Evolutionary conservation across 2,113 vertebrate genomes (phyloP), one percentile per base, ranked within the genome.

Genomic region (Setophaga coronata): DNA sequence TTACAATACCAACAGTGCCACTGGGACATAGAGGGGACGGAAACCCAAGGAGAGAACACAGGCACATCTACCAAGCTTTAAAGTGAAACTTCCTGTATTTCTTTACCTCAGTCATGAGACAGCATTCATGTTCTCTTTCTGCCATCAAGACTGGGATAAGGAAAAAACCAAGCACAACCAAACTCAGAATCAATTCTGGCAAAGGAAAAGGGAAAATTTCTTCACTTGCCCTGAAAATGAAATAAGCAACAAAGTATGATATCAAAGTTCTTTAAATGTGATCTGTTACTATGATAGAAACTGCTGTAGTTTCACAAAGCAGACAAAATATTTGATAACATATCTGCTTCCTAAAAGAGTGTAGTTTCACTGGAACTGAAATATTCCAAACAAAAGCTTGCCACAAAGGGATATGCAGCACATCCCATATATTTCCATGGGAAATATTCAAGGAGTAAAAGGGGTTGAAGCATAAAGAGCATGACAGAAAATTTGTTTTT

Each of bases 401-500:
- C 33, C 33, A 45, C 38, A 61, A 77, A 69, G 15, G 0, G 0
- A 43, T 31, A 29, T 17, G 33, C 19, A 53, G 9, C 33, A 8
- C 15, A 82, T 79, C 34, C 24, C 25, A 40, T 47, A 53, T 58
- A 83, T 38, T 36, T 94, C 62, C 60, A 10, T 33, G 25, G 29
- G 40, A 95, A 70, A 82, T 65, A 53, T 31, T 89, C 62, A 69
- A 71, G 54, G 24, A 87, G 17, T 25, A 91, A 92, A 86, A 9
- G 9, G 16, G 5, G 5, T 20, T 82, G 40, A 84, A 95, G 38
- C 50, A 89, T 50, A 36, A 95, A 78, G 7, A 57, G 38, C 28
- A 48, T 12, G 42, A 85, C 43, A 92, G 57, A 87, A 79, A 91
- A 72, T n/a, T 84, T 87, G 17, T 62, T 93, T 28, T 50, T 53